phyloP scores from a whole-genome alignment of 2,797 vertebrate genomes.

The Muscicapa comitata region DNA sequence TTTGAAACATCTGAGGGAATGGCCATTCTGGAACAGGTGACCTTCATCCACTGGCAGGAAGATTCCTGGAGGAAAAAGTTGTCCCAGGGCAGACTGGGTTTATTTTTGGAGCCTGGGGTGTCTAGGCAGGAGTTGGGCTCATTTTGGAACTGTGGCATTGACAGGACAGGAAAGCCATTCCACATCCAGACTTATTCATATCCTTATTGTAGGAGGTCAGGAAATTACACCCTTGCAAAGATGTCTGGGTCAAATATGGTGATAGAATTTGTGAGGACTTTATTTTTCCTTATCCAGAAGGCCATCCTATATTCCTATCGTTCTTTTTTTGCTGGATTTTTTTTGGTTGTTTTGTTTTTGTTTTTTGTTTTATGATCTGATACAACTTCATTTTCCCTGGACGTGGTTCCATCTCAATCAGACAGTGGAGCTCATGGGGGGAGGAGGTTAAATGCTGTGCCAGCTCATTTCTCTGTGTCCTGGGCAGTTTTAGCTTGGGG shows the following conservation, averaged over 20 bases:
- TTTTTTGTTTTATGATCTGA: neutral
- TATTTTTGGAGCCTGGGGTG: neutral
- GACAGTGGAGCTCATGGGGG: neutral
- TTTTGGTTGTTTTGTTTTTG: no score
- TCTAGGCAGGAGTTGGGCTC: neutral
- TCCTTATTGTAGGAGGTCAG: neutral
- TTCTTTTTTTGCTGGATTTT: neutral
- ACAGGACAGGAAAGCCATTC: neutral
- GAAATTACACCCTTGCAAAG: neutral
- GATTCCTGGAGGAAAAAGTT: neutral
- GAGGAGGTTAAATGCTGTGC: neutral
- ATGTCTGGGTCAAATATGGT: neutral
- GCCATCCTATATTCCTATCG: fast-evolving
- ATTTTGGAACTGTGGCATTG: neutral
- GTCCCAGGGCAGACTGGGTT: neutral
- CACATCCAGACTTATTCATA: neutral
- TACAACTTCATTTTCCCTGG: neutral
- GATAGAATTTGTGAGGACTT: neutral
- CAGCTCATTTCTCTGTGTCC: neutral
- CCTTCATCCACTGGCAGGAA: neutral
- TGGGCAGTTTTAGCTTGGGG: neutral
- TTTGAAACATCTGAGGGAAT: neutral
- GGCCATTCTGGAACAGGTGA: neutral
- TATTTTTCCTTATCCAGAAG: neutral
- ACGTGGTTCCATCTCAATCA: neutral